These are phyloP conservation scores for Acleris laterana DNA, from an alignment of 2,888 invertebrate species.

Conservation along the genomic window DNA sequence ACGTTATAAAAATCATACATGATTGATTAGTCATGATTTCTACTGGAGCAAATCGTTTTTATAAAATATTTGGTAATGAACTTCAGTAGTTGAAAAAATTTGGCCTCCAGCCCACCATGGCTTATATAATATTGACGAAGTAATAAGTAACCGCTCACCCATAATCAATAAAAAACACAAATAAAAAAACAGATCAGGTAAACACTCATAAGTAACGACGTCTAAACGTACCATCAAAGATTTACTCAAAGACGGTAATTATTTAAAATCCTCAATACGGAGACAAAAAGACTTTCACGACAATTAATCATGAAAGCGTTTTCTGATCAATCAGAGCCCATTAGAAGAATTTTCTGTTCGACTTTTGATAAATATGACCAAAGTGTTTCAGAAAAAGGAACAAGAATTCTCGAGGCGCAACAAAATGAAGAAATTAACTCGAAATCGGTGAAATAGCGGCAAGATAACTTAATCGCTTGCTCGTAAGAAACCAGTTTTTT, in stretches of 20 bases:
- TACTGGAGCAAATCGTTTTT: too few relatives aligned
- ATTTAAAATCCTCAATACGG: slow-evolving; percentile 27
- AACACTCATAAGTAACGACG: slow-evolving; percentile 23
- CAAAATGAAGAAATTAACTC: slow-evolving; percentile 80
- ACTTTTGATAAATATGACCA: slow-evolving; percentile 53
- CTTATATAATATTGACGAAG: too few relatives aligned
- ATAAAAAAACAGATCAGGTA: slow-evolving; percentile 4
- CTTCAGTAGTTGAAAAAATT: too few relatives aligned
- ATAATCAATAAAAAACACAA: neutral
- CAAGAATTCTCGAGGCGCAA: slow-evolving; percentile 57
- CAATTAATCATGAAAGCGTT: slow-evolving; percentile 55
- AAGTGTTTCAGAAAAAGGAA: slow-evolving; percentile 47
- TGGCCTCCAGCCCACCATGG: too few relatives aligned
- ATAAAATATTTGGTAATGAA: too few relatives aligned
- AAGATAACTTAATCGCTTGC: slow-evolving; percentile 74
- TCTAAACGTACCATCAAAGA: slow-evolving; percentile 39
- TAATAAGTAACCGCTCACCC: too few relatives aligned
- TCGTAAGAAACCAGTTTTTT: slow-evolving; percentile 64
- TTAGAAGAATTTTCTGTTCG: slow-evolving; percentile 75
- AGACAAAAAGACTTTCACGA: slow-evolving; percentile 40
- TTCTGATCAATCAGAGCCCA: slow-evolving; percentile 54
- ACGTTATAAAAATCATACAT: too few relatives aligned
- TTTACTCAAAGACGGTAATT: slow-evolving; percentile 29
- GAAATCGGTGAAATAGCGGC: slow-evolving; percentile 74
- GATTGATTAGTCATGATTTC: too few relatives aligned